phyloP scores from a whole-genome alignment of 1,140 invertebrate genomes.

The Conus ventricosus region DNA sequence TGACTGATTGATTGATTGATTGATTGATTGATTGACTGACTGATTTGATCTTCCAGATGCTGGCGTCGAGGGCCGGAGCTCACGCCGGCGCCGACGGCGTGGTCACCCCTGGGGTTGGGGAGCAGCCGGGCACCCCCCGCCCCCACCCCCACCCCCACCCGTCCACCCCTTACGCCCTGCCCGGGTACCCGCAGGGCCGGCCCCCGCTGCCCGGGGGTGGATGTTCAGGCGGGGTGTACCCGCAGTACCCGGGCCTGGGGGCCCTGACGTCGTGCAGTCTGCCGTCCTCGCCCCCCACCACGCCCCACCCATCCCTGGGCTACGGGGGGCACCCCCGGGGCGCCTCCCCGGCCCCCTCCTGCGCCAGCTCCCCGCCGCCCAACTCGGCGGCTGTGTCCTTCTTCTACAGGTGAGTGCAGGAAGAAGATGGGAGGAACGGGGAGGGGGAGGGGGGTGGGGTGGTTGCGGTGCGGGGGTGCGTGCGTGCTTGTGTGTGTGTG shows the following conservation, averaged over 20 bases:
- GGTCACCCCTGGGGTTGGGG: neutral
- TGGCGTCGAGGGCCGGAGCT: neutral
- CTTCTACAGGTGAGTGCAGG: constrained; percentile 15
- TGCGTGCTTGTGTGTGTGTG: too few relatives aligned
- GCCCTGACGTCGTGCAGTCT: constrained; percentile 10
- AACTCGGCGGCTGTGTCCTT: constrained; percentile 18
- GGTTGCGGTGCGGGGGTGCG: too few relatives aligned
- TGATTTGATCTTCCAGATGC: constrained; percentile 5
- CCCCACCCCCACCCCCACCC: too few relatives aligned
- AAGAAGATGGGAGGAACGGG: too few relatives aligned
- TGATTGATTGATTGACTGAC: too few relatives aligned
- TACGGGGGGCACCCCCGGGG: neutral
- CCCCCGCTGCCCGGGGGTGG: neutral
- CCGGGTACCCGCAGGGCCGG: neutral
- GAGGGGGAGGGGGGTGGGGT: too few relatives aligned
- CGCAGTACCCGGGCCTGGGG: too few relatives aligned
- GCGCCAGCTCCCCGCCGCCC: constrained; percentile 19
- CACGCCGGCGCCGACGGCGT: neutral
- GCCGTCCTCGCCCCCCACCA: constrained; percentile 5
- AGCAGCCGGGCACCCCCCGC: neutral
- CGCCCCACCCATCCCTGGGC: neutral
- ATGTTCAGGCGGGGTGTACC: neutral
- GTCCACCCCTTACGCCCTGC: neutral
- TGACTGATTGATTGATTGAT: too few relatives aligned
- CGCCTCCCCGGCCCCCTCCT: neutral